Conservation (phyloP, 2,113 vertebrate genomes). For the Lepisosteus oculatus region DNA sequence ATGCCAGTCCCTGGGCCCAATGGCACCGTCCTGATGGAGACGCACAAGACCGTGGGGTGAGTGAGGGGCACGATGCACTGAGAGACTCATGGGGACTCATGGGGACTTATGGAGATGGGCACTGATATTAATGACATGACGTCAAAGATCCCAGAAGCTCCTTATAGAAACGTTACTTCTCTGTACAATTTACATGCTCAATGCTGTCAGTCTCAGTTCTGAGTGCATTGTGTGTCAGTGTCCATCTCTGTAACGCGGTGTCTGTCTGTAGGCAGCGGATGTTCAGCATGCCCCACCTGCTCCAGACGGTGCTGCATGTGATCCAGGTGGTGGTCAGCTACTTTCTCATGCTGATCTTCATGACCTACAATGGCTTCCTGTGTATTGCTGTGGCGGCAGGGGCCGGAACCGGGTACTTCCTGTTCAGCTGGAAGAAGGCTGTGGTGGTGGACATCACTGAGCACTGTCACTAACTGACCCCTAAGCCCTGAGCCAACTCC, state of each 20-base stretch:
- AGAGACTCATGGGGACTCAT: too few species aligned
- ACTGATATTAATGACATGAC: too few species aligned
- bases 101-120: too few species aligned
- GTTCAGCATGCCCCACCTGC: slow-evolving; percentile 85
- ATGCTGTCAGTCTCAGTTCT: not conserved
- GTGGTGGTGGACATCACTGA: slow-evolving; percentile 97
- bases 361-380: slow-evolving; percentile 96
- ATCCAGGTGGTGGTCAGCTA: slow-evolving; percentile 95
- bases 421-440: slow-evolving; percentile 97
- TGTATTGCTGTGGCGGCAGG: slow-evolving; percentile 89
- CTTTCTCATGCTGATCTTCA: slow-evolving; percentile 96
- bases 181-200: too few species aligned
- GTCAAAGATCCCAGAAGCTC: too few species aligned
- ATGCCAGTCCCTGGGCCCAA: slow-evolving; percentile 93
- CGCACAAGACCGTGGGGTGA: slow-evolving; percentile 96
- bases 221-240: rapidly evolving
- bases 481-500: not conserved
- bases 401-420: slow-evolving; percentile 88
- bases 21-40: slow-evolving; percentile 93
- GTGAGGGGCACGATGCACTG: slow-evolving; percentile 27
- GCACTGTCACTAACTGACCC: slow-evolving; percentile 81
- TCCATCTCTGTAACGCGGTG: slow-evolving; percentile 1
- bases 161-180: too few species aligned
- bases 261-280: slow-evolving; percentile 80
- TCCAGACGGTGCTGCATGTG: slow-evolving; percentile 88